Evolutionary conservation across 1,140 invertebrate genomes (phyloP).

Genomic region (Xylocopa sonorina): DNA sequence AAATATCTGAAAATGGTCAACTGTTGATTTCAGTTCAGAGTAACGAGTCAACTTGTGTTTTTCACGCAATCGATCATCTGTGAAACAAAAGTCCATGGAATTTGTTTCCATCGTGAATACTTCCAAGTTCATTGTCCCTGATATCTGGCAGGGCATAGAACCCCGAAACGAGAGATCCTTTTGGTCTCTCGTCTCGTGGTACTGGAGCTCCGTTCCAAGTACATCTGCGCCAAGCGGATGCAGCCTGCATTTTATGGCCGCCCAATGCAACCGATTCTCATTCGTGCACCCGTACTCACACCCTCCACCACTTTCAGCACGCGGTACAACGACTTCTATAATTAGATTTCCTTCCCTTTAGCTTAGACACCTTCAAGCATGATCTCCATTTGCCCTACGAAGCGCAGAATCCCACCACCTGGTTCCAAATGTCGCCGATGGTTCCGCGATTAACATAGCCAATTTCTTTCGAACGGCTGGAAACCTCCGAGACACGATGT

Average conservation of each 20-base stretch:
- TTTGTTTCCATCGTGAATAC: conserved; percentile 40
- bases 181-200: conserved; percentile 55
- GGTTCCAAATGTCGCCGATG: background rate
- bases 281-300: conserved; percentile 74
- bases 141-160: conserved; percentile 49
- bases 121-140: conserved; percentile 65
- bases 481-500: no score
- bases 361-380: conserved; percentile 70
- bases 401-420: conserved; percentile 32
- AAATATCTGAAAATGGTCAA: background rate
- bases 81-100: conserved; percentile 14
- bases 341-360: conserved; percentile 77
- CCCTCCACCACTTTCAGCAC: conserved; percentile 62
- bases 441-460: background rate
- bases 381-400: conserved; percentile 48
- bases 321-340: conserved; percentile 77
- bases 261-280: conserved; percentile 77
- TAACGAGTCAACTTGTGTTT: background rate
- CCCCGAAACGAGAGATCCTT: conserved; percentile 62
- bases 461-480: no score
- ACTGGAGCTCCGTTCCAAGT: conserved; percentile 59
- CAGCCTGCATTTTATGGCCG: conserved; percentile 80
- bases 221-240: conserved; percentile 81
- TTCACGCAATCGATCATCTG: conserved; percentile 20
- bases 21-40: background rate